phyloP scores from a whole-genome alignment of 2,113 vertebrate species.

The Argyrosomus japonicus region DNA sequence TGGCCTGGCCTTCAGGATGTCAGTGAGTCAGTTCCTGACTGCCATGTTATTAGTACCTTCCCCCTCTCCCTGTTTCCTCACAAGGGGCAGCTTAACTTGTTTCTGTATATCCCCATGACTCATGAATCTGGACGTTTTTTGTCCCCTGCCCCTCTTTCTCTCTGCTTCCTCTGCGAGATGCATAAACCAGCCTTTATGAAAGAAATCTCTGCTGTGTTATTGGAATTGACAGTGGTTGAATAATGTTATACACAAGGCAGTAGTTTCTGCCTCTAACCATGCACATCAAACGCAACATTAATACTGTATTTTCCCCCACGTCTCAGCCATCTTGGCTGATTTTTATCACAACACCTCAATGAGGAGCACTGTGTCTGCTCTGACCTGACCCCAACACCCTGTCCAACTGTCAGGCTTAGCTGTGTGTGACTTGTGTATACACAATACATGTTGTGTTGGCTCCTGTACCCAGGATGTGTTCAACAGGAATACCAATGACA shows the following conservation, averaged over 20 bases:
- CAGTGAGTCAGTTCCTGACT: constrained; percentile 38
- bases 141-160: constrained; percentile 21
- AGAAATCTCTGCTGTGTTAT: constrained; percentile 49
- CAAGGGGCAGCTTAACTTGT: constrained; percentile 50
- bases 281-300: constrained; percentile 66
- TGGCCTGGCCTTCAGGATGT: constrained; percentile 25
- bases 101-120: constrained; percentile 52
- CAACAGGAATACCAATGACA: constrained; percentile 39
- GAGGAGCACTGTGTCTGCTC: constrained; percentile 61
- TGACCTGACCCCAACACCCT: constrained; percentile 1
- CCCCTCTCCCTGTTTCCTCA: constrained; percentile 32
- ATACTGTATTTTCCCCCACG: constrained; percentile 49
- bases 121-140: constrained; percentile 39
- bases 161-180: constrained; percentile 59
- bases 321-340: constrained; percentile 54
- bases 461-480: constrained; percentile 62
- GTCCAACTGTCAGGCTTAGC: constrained; percentile 14
- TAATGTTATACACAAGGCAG: constrained; percentile 63
- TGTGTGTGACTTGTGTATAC: not conserved
- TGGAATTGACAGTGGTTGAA: constrained; percentile 65
- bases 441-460: constrained; percentile 4
- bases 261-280: constrained; percentile 55
- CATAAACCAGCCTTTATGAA: constrained; percentile 53
- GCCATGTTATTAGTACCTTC: constrained; percentile 35
- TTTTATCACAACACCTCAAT: constrained; percentile 68